Conservation (phyloP, 1,140 invertebrate species). For the Bombus ignitus region DNA sequence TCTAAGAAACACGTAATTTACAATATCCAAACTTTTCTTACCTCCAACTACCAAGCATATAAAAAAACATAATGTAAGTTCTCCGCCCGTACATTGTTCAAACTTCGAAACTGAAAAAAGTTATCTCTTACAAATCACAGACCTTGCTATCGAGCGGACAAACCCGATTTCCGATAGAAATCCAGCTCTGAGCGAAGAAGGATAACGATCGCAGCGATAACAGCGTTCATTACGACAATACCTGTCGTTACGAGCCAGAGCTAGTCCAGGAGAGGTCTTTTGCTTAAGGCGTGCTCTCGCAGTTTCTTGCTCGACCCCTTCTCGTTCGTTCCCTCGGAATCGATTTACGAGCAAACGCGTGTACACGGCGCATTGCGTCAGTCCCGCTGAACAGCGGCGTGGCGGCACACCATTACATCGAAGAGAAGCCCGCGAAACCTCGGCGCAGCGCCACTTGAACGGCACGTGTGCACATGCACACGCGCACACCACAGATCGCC, state of each 20-base stretch:
- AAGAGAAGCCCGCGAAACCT: conserved; percentile 15
- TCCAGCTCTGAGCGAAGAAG: conserved; percentile 15
- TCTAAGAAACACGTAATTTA: neutral
- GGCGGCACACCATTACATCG: neutral
- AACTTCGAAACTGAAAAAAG: neutral
- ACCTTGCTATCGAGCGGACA: neutral
- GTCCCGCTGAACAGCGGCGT: conserved; percentile 19
- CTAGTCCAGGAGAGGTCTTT: conserved; percentile 48
- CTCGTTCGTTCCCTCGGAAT: conserved; percentile 59
- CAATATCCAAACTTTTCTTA: neutral
- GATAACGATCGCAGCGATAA: conserved; percentile 60
- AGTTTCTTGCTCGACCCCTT: conserved; percentile 57
- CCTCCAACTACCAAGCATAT: neutral
- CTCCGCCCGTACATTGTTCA: neutral
- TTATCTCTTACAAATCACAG: neutral
- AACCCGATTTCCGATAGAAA: conserved; percentile 26
- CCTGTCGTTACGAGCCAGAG: conserved; percentile 55
- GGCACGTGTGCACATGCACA: conserved; percentile 37
- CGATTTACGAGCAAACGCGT: conserved; percentile 68
- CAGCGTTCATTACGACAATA: conserved; percentile 64
- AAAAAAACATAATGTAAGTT: neutral
- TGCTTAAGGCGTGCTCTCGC: conserved; percentile 59
- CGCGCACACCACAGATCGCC: neutral
- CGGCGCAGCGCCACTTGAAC: conserved; percentile 31
- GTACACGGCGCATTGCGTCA: conserved; percentile 60